Percentiles rank a stretch among this genome's conserved stretches.
These are phyloP conservation scores for Nettapus auritus DNA, from an alignment of 2,113 vertebrate genomes.

Conservation along the genomic window DNA sequence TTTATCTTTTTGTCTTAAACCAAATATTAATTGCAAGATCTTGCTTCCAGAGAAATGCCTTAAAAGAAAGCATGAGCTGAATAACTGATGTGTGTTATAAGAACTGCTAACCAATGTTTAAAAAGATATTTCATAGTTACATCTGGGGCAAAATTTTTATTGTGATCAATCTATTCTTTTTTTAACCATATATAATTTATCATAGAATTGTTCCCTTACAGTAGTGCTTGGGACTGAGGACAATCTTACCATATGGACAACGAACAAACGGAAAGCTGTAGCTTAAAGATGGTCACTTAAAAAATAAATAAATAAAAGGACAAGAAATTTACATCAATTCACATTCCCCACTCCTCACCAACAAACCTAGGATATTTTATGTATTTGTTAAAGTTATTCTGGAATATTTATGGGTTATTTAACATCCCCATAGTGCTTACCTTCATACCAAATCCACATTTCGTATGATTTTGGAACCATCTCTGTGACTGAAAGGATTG, in stretches of 20 bases:
- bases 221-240: background rate
- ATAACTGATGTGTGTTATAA: background rate
- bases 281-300: background rate
- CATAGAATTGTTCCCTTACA: background rate
- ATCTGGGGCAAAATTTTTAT: background rate
- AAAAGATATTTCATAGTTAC: background rate
- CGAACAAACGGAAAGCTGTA: background rate
- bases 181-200: background rate
- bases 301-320: background rate
- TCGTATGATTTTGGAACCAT: conserved; percentile 8
- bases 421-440: background rate
- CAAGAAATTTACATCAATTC: background rate
- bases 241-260: background rate
- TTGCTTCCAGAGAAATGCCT: background rate
- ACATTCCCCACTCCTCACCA: background rate
- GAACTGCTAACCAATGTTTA: background rate
- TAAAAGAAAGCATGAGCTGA: background rate
- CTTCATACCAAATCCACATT: background rate
- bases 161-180: background rate
- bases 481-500: background rate
- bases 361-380: background rate
- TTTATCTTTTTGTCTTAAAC: background rate
- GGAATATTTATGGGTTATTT: background rate
- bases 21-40: background rate
- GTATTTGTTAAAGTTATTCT: background rate